These are phyloP conservation scores for Otus sunia DNA, from an alignment of 2,113 vertebrate species.

Conservation along the genomic window DNA sequence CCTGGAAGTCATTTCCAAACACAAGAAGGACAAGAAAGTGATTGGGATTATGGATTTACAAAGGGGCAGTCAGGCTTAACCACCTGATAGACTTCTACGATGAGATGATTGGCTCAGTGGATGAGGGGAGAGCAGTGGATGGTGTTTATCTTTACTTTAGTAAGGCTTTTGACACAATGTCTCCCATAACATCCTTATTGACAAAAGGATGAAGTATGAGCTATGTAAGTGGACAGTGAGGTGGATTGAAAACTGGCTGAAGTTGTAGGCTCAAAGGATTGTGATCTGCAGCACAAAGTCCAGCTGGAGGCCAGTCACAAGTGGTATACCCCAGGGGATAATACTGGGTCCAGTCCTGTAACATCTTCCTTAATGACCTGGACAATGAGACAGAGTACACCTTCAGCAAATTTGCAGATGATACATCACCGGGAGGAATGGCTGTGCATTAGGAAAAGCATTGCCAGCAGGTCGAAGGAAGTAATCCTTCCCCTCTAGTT, in stretches of 20 bases:
- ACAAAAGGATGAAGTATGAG: neutral
- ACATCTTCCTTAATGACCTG: neutral
- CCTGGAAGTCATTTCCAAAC: neutral
- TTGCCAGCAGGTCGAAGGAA: neutral
- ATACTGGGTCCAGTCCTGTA: neutral
- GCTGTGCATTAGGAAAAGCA: rapidly evolving
- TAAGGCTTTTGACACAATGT: neutral
- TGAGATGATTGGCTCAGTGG: neutral
- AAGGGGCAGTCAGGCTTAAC: neutral
- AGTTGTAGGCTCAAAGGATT: neutral
- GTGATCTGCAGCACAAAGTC: neutral
- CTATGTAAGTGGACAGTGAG: neutral
- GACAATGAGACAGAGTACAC: neutral
- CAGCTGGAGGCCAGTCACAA: neutral
- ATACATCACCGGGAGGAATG: neutral
- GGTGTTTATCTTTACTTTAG: neutral
- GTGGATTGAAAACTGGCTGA: neutral
- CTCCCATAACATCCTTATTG: neutral
- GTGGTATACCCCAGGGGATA: neutral
- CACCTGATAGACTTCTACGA: neutral
- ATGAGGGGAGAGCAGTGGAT: neutral
- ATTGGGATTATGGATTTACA: neutral
- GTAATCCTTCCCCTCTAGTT: neutral
- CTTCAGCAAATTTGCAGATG: neutral
- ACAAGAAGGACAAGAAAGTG: neutral